Conservation (phyloP, 2,113 vertebrate species). For the Aythya baeri region DNA sequence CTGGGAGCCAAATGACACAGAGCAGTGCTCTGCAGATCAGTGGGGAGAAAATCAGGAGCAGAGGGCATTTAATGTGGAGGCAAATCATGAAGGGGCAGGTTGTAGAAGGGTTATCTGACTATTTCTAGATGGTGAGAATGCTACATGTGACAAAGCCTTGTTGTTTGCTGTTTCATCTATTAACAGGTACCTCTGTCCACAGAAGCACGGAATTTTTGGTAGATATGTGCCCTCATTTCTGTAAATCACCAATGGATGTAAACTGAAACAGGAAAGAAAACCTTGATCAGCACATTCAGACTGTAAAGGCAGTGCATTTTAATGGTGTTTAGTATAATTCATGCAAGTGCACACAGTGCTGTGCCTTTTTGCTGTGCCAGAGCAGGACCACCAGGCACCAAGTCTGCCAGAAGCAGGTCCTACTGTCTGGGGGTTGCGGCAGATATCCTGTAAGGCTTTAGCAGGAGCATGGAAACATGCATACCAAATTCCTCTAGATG, state of each 20-base stretch:
- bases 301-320: background rate
- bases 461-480: fast-evolving
- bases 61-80: background rate
- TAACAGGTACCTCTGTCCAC: background rate
- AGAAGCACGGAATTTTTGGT: background rate
- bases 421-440: fast-evolving
- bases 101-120: background rate
- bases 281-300: fast-evolving
- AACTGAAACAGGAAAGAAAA: background rate
- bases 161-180: background rate
- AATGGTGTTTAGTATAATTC: background rate
- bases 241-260: background rate
- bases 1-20: background rate
- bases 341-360: no score
- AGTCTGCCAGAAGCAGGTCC: background rate
- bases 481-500: background rate
- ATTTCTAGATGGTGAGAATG: background rate
- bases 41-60: background rate
- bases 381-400: background rate
- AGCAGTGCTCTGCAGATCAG: fast-evolving
- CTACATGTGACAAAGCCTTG: background rate
- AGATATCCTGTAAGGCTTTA: fast-evolving
- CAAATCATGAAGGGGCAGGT: background rate
- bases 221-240: background rate
- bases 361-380: background rate